Evolutionary conservation across 1,140 invertebrate species (phyloP).

Genomic region (Oncopeltus fasciatus): DNA sequence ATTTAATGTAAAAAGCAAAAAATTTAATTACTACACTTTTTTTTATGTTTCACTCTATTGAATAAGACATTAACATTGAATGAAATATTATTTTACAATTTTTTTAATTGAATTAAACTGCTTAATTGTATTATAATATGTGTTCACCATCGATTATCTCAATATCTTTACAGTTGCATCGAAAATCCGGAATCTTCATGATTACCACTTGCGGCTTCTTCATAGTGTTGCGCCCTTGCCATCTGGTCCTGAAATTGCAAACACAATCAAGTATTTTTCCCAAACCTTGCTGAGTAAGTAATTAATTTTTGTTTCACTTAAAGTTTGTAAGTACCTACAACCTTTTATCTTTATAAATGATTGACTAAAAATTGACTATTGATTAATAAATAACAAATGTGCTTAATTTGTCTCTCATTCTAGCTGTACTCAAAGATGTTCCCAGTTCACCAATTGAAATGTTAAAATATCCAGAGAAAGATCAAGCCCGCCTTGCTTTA

Average conservation of each 20-base stretch:
- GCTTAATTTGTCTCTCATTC: slow-evolving; percentile 10
- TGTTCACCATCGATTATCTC: no score
- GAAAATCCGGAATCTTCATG: slow-evolving; percentile 91
- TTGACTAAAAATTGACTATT: no score
- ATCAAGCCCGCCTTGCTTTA: slow-evolving; percentile 67
- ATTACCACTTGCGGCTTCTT: slow-evolving; percentile 82
- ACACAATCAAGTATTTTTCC: slow-evolving; percentile 94
- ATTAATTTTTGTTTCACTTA: no score
- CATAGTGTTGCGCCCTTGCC: slow-evolving; percentile 83
- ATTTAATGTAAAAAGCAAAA: no score
- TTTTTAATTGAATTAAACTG: no score
- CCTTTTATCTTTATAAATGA: no score
- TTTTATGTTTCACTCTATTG: no score
- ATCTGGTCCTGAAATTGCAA: slow-evolving; percentile 87
- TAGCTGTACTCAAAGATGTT: slow-evolving; percentile 89
- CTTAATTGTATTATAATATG: no score
- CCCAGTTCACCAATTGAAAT: slow-evolving; percentile 78
- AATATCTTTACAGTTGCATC: slow-evolving; percentile 77
- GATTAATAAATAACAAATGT: background rate
- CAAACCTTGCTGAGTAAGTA: slow-evolving; percentile 84
- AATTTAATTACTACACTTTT: no score
- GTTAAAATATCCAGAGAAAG: slow-evolving; percentile 70
- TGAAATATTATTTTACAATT: no score
- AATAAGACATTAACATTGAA: no score
- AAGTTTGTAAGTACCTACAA: no score